Evolutionary conservation across 2,113 vertebrate species (phyloP).

Genomic region (Sinocyclocheilus anshuiensis): DNA sequence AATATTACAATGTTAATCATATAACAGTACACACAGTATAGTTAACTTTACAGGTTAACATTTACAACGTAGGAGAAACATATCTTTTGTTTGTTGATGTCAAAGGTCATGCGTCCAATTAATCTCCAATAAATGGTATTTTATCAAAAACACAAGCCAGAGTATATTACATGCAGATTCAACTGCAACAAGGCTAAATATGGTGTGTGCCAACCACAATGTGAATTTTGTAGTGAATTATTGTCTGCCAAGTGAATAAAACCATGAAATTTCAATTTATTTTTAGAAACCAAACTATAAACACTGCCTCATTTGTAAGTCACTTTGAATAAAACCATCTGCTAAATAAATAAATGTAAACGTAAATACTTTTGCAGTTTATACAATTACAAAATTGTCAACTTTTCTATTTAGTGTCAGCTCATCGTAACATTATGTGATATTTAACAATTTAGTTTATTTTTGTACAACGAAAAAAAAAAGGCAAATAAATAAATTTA

Average conservation of each 20-base stretch:
- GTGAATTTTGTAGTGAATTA: not conserved
- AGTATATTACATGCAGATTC: not conserved
- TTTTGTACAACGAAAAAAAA: too few relatives aligned
- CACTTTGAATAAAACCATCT: constrained; percentile 3
- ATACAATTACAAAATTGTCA: too few relatives aligned
- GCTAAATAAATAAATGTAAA: not conserved
- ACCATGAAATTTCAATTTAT: not conserved
- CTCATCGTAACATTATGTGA: too few relatives aligned
- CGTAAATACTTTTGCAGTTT: too few relatives aligned
- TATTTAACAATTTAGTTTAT: too few relatives aligned
- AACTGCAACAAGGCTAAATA: not conserved
- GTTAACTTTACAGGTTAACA: not conserved
- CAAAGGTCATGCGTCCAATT: not conserved
- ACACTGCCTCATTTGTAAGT: not conserved
- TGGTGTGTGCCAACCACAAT: not conserved
- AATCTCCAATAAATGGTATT: not conserved
- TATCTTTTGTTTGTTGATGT: not conserved
- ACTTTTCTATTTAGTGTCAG: not conserved
- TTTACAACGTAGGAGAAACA: not conserved
- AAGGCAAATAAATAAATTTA: too few relatives aligned
- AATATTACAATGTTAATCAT: not conserved
- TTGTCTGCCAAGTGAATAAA: not conserved
- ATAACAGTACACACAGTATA: not conserved
- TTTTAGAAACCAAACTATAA: not conserved
- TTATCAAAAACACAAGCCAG: not conserved